Base-by-base conservation (phyloP, 1,140 invertebrate genomes). In the Lordiphosa clarofinis region DNA sequence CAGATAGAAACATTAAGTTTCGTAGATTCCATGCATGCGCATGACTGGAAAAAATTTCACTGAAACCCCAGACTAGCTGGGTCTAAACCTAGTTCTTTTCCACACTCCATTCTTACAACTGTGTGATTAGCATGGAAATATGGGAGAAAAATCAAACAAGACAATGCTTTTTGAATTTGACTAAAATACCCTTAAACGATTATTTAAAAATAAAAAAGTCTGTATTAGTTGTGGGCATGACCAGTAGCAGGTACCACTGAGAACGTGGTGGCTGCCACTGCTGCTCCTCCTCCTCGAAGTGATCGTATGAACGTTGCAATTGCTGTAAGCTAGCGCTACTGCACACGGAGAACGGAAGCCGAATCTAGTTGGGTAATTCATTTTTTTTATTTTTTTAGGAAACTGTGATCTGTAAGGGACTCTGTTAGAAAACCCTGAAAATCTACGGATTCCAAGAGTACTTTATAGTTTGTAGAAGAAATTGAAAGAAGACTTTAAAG, bases 11-110 rank as follows among this genome's bases (percentile, higher is more conserved):
- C 4, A 13, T 40, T 64, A 64, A 49, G 15, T 59, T 47, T 59
- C 52, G 43, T 46, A 46, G 63, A 53, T 42, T 67, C 63, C 64
- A 67, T 67, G 64, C 64, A 67, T 67, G 64, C 40, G 64, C 63
- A 67, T 67, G 64, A 68, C 37, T 40, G 39, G 48, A 33, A 33
- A 57, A 50, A 42, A 52, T 35, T 58, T 13, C 4, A 35, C 63
- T 12, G 37, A 35, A 15, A 31, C 24, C 64, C 7, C 63, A 67
- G 64, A 53, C 19, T 67, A 67, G 64, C 64, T 67, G 63, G 46
- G 64, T 12, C 52, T 48, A 37, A 9, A 35, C n/a, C 13, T 43
- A 15, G 28, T 15, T 48, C 21, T 50, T 10, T 4, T 24, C 35
- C 19, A 36, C 15, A 12, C 15, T 12, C 3, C 21, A 37, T 24